Conservation (phyloP, 2,888 invertebrate species). For the Drosophila mimica region DNA sequence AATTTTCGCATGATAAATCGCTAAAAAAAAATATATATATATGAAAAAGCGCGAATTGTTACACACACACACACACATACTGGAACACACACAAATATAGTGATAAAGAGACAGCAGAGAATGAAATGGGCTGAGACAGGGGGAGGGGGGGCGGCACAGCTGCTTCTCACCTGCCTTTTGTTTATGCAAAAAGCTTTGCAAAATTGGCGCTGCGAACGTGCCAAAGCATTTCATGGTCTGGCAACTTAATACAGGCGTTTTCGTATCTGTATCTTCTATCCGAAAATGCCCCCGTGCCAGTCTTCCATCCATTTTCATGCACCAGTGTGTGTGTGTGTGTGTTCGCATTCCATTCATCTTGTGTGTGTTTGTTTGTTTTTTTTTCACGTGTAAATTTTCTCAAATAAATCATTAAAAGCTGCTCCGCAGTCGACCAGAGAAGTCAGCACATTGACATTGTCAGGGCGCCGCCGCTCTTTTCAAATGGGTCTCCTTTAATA, state of each 20-base stretch:
- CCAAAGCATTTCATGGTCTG: constrained; percentile 84
- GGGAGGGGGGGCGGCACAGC: constrained; percentile 10
- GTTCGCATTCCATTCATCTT: constrained; percentile 56
- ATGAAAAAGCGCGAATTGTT: constrained; percentile 75
- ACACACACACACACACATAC: constrained; percentile 20
- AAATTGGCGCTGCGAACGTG: constrained; percentile 82
- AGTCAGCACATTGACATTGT: constrained; percentile 77
- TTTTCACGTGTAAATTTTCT: constrained; percentile 80
- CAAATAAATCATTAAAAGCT: constrained; percentile 82
- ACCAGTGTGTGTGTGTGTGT: constrained; percentile 17
- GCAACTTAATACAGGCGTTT: constrained; percentile 81
- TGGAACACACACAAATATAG: constrained; percentile 9
- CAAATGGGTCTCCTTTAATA: constrained; percentile 67
- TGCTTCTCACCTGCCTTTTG: constrained; percentile 61
- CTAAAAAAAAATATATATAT: constrained; percentile 79
- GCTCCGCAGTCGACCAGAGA: constrained; percentile 44
- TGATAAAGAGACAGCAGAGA: constrained; percentile 6
- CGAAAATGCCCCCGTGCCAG: constrained; percentile 33
- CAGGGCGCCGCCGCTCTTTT: constrained; percentile 58
- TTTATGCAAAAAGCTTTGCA: constrained; percentile 79
- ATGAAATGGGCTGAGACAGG: not conserved
- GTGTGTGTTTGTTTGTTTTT: constrained; percentile 58
- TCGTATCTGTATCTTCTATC: constrained; percentile 56
- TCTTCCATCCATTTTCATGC: constrained; percentile 21
- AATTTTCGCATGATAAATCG: constrained; percentile 83